These are phyloP conservation scores for Spongia lamella DNA, from an alignment of 37 sponge, comb jelly and placozoan species.

Conservation along the genomic window DNA sequence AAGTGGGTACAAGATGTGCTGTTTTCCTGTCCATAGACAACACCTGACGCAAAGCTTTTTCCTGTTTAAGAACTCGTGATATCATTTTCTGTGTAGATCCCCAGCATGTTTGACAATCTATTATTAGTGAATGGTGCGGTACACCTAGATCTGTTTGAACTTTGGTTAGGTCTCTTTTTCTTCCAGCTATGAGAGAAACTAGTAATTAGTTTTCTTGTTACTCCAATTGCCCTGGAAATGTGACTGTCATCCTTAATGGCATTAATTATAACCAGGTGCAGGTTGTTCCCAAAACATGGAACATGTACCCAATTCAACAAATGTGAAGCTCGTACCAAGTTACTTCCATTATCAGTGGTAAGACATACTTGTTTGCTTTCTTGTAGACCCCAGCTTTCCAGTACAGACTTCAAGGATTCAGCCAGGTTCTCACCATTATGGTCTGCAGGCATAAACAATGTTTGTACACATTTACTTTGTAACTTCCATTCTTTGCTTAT, in stretches of 20 bases:
- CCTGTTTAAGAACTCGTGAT: constrained; percentile 27
- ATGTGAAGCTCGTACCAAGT: constrained; percentile 12
- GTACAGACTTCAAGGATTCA: constrained; percentile 8
- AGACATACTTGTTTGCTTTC: constrained; percentile 26
- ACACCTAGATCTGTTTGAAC: constrained; percentile 24
- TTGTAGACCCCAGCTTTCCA: constrained; percentile 20
- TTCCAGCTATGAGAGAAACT: constrained; percentile 28
- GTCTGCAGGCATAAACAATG: constrained; percentile 39
- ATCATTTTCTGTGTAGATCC: constrained; percentile 37
- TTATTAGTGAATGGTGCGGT: constrained; percentile 15
- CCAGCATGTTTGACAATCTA: constrained; percentile 35
- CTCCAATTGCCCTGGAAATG: constrained; percentile 17
- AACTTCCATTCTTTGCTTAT: constrained; percentile 14
- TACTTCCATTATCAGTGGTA: constrained; percentile 40
- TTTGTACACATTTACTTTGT: constrained; percentile 9
- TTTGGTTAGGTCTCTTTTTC: constrained; percentile 11
- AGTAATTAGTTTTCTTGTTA: constrained; percentile 17
- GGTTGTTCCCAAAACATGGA: constrained; percentile 46
- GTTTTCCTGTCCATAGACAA: constrained; percentile 39
- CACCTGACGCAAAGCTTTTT: constrained; percentile 27
- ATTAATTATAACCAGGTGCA: constrained; percentile 35
- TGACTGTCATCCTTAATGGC: constrained; percentile 9
- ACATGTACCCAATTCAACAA: constrained; percentile 3
- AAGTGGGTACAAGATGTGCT: constrained; percentile 33
- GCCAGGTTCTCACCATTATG: constrained; percentile 43